Evolutionary conservation across 2,888 invertebrate species (phyloP).

Genomic region (Nemapogon koenigi): DNA sequence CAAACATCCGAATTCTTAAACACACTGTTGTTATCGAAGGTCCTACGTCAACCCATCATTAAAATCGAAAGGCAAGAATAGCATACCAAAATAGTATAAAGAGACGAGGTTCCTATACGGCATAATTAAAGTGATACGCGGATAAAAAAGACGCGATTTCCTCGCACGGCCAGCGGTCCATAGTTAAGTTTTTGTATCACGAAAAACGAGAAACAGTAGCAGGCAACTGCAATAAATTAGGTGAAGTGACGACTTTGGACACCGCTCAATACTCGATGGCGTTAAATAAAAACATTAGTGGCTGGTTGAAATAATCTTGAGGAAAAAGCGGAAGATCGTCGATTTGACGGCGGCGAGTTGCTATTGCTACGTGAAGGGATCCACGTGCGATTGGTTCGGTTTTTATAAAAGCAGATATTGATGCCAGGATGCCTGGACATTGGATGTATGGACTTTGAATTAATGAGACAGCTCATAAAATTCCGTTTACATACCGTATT

Average conservation of each 20-base stretch:
- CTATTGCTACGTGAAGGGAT: conserved; percentile 7
- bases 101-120: conserved; percentile 26
- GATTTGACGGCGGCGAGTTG: conserved; percentile 45
- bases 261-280: conserved; percentile 51
- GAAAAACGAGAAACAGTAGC: conserved; percentile 45
- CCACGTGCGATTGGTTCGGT: no score
- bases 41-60: no score
- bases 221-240: conserved; percentile 55
- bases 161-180: conserved; percentile 31
- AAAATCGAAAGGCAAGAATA: conserved; percentile 6
- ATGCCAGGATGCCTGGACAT: no score
- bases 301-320: conserved; percentile 51
- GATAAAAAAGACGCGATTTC: conserved; percentile 38
- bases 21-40: no score
- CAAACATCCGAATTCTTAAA: no score
- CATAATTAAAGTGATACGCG: conserved; percentile 55
- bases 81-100: conserved; percentile 11
- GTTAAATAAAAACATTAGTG: conserved; percentile 60
- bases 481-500: no score
- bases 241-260: conserved; percentile 51
- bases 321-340: conserved; percentile 51
- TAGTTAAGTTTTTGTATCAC: conserved; percentile 40
- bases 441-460: no score
- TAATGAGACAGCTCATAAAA: no score
- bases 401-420: no score